Conservation (phyloP, 30 jellyfish, hydroid and myxozoan species). For the Cassiopea andromeda region DNA sequence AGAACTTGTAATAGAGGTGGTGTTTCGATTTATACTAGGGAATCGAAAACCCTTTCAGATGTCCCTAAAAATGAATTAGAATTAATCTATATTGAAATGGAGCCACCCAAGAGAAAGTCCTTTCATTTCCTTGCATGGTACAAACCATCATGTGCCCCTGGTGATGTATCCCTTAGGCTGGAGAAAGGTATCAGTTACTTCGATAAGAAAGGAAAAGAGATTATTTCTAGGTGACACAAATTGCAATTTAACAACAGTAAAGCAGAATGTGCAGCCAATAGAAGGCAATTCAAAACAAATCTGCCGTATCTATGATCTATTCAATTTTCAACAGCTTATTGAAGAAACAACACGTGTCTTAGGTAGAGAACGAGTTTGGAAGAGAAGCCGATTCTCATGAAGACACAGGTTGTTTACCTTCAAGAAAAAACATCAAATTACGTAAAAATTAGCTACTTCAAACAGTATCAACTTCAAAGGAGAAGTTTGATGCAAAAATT, state of each 20-base stretch:
- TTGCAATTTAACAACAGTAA: not conserved
- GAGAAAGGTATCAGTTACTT: not conserved
- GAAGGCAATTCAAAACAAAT: not conserved
- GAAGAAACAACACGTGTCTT: not conserved
- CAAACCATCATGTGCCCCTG: not conserved
- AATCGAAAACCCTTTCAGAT: not conserved
- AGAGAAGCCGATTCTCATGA: no score
- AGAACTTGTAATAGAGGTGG: not conserved
- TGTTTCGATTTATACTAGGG: not conserved
- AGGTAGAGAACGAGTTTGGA: no score
- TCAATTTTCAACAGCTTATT: slow-evolving; percentile 26
- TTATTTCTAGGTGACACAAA: slow-evolving; percentile 1
- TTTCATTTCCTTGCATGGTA: not conserved
- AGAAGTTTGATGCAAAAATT: not conserved
- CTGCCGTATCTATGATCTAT: slow-evolving; percentile 31
- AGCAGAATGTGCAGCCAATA: not conserved
- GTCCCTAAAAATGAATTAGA: not conserved
- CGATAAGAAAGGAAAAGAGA: slow-evolving; percentile 2
- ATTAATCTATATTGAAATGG: not conserved
- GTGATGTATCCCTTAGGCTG: not conserved
- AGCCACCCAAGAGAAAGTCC: not conserved
- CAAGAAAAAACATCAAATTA: not conserved
- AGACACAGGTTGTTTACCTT: not conserved
- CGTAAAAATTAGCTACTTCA: not conserved
- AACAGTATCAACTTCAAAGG: not conserved